Percentiles rank a stretch among this genome's conserved stretches.
These are phyloP conservation scores for Athetis lepigone DNA, from an alignment of 2,888 invertebrate species.

Conservation along the genomic window DNA sequence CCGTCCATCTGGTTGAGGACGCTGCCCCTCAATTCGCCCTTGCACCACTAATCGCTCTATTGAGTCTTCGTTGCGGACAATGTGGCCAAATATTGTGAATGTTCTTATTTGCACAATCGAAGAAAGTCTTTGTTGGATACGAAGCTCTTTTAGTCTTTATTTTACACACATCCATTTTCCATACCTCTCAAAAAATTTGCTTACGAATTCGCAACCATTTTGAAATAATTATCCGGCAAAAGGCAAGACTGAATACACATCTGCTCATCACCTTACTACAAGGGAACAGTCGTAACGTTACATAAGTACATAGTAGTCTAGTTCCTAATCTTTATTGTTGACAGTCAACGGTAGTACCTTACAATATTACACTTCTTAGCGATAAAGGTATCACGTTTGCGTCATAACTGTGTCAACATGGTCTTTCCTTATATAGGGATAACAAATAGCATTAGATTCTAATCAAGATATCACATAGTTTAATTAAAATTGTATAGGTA, in stretches of 20 bases:
- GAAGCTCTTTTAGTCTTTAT: too few relatives aligned
- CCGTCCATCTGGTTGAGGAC: too few relatives aligned
- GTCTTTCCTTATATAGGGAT: conserved; percentile 9
- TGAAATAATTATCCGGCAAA: neutral
- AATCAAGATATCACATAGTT: neutral
- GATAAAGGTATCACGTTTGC: neutral
- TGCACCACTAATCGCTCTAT: too few relatives aligned
- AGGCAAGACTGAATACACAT: neutral
- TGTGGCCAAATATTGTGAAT: too few relatives aligned
- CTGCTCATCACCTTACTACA: neutral
- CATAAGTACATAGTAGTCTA: neutral
- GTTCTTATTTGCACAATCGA: too few relatives aligned
- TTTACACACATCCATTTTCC: too few relatives aligned
- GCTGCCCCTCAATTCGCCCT: too few relatives aligned
- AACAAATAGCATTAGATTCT: neutral
- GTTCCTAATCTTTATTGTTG: neutral
- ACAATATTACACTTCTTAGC: neutral
- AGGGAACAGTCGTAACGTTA: neutral
- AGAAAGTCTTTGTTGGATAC: too few relatives aligned
- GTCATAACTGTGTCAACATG: neutral
- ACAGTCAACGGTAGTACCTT: neutral
- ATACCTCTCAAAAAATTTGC: too few relatives aligned
- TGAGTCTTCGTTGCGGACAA: too few relatives aligned
- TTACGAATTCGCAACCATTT: too few relatives aligned
- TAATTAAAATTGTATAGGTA: too few relatives aligned